Base-by-base conservation (phyloP, 2,888 invertebrate genomes). In the Caenorhabditis parvicauda region DNA sequence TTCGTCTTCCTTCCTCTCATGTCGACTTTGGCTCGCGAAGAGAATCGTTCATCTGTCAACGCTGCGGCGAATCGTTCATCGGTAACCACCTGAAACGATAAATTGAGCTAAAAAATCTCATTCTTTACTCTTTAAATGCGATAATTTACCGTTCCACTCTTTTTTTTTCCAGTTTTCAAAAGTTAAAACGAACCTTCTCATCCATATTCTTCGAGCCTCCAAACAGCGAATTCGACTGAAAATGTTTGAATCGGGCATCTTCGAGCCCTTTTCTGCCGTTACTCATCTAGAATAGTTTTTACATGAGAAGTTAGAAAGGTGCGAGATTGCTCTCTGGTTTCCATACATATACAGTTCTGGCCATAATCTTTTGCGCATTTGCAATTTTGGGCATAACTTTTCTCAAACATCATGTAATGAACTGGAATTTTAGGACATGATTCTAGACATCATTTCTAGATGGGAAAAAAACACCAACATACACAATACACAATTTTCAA, bases 51-150 rank as follows among this genome's bases (percentile, higher is more conserved):
- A 83, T 92, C 92, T 67, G 87, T 88, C 79, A 96, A 93, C 91
- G 96, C 92, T 49, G 89, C 88, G 83, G 92, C 87, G 82, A 96
- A 98, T 41, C 96, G 86, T 83, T 90, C 89, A 83, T 98, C 96
- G 78, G 98, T 91, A 84, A 70, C 68, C 14, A 68, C 64, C 72
- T 72, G n/a, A 29, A 49, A 37, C 6, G 9, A 4, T n/a, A 14
- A 35, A 14, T 35, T 35, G 35, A n/a, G n/a, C n/a, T n/a, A n/a
- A n/a, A n/a, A n/a, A n/a, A n/a, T n/a, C n/a, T n/a, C n/a, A n/a
- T n/a, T n/a, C n/a, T 25, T 29, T n/a, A n/a, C n/a, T n/a, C n/a
- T n/a, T n/a, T n/a, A n/a, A n/a, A n/a, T n/a, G n/a, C n/a, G n/a
- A n/a, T n/a, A n/a, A n/a, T n/a, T n/a, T n/a, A n/a, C n/a, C n/a